Evolutionary conservation across 1,140 invertebrate genomes (phyloP).

Genomic region (Orchesella cincta): DNA sequence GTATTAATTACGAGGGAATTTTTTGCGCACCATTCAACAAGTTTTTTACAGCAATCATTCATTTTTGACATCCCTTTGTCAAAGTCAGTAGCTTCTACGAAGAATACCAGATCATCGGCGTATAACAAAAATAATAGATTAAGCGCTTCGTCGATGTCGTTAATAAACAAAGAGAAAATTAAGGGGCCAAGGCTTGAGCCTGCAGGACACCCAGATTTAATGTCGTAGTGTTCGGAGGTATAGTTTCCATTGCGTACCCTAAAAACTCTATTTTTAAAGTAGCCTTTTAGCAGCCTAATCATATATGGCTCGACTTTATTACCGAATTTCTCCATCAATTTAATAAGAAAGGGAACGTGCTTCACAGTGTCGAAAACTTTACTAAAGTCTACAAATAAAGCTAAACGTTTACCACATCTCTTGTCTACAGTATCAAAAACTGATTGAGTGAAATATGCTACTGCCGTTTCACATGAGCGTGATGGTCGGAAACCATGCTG

Average conservation of each 20-base stretch:
- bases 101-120: neutral
- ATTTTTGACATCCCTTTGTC: neutral
- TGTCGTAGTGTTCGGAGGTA: neutral
- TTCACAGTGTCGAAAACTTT: conserved; percentile 26
- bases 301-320: neutral
- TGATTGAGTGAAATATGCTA: neutral
- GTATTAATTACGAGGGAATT: neutral
- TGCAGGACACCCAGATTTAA: conserved; percentile 46
- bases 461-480: conserved; percentile 1
- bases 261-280: neutral
- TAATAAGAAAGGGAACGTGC: neutral
- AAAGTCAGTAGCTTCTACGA: too few species aligned
- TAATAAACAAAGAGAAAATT: neutral
- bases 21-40: neutral
- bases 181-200: neutral
- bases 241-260: neutral
- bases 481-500: conserved; percentile 26
- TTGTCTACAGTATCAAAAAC: neutral
- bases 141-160: neutral
- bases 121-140: neutral
- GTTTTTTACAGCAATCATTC: neutral
- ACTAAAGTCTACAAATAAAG: conserved; percentile 29
- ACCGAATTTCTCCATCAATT: conserved; percentile 19
- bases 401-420: neutral
- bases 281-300: neutral